phyloP scores from a whole-genome alignment of 2,888 invertebrate species.

The Papilio elwesi region DNA sequence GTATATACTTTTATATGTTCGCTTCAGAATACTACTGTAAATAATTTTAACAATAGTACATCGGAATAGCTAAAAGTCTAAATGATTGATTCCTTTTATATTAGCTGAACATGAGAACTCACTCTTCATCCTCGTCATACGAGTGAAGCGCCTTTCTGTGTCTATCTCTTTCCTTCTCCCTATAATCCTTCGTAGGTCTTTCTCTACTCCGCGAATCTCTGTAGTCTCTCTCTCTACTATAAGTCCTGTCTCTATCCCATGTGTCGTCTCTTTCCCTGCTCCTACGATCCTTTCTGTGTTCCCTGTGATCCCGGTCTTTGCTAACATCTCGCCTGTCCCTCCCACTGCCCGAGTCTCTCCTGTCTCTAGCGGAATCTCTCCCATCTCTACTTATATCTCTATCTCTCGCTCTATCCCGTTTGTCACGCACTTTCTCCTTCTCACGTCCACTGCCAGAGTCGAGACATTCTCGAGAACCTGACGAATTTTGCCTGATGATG shows the following conservation, averaged over 20 bases:
- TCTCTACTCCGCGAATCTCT: conserved; percentile 74
- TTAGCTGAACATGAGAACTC: conserved; percentile 55
- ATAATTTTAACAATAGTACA: too few relatives aligned
- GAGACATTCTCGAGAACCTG: conserved; percentile 77
- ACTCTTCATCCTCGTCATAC: conserved; percentile 90
- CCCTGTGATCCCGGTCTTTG: conserved; percentile 59
- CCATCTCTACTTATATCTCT: conserved; percentile 71
- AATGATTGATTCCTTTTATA: too few relatives aligned
- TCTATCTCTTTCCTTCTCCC: conserved; percentile 75
- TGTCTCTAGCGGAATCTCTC: conserved; percentile 66
- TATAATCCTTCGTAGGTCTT: conserved; percentile 78
- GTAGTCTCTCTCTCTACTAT: conserved; percentile 74
- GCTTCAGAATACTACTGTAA: too few relatives aligned
- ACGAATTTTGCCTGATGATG: conserved; percentile 71
- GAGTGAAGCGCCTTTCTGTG: conserved; percentile 86
- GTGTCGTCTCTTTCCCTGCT: conserved; percentile 73
- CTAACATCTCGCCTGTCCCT: conserved; percentile 72
- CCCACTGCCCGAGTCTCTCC: conserved; percentile 79
- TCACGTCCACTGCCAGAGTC: conserved; percentile 81
- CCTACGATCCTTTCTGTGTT: conserved; percentile 63
- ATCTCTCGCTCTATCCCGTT: conserved; percentile 71
- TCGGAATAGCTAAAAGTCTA: too few relatives aligned
- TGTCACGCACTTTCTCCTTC: conserved; percentile 73
- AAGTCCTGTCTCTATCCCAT: conserved; percentile 76
- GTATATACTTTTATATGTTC: too few relatives aligned